These are phyloP conservation scores for Morone saxatilis DNA, from an alignment of 2,113 vertebrate species.

Conservation along the genomic window DNA sequence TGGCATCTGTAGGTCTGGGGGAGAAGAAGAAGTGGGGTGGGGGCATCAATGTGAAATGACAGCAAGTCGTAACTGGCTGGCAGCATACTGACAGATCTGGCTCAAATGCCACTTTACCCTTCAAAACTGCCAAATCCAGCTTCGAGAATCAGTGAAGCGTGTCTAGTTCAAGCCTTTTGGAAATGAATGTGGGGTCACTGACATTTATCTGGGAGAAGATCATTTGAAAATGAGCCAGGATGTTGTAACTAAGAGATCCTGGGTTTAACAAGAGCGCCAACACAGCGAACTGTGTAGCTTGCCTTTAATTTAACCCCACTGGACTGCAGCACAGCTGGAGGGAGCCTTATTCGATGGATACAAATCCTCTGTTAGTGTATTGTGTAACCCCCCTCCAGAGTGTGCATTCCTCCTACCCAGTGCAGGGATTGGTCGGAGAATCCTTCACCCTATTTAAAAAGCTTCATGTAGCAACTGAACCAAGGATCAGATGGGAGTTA, in stretches of 20 bases:
- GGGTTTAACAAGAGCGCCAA: slow-evolving; percentile 33
- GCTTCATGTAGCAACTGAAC: slow-evolving; percentile 22
- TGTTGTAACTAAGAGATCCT: slow-evolving; percentile 46
- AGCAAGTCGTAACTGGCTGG: slow-evolving; percentile 36
- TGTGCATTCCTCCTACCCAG: slow-evolving; percentile 50
- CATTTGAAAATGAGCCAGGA: slow-evolving; percentile 55
- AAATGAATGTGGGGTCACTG: slow-evolving; percentile 50
- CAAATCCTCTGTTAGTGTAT: slow-evolving; percentile 66
- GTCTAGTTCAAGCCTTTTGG: slow-evolving; percentile 56
- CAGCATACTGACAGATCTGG: slow-evolving; percentile 57
- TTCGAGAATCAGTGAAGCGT: slow-evolving; percentile 51
- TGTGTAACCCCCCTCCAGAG: slow-evolving; percentile 40
- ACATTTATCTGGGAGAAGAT: slow-evolving; percentile 58
- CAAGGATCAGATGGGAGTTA: slow-evolving; percentile 46
- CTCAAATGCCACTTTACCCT: slow-evolving; percentile 55
- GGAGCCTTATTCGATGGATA: slow-evolving; percentile 56
- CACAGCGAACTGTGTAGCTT: slow-evolving; percentile 36
- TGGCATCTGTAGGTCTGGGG: slow-evolving; percentile 29
- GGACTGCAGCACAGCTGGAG: slow-evolving; percentile 71
- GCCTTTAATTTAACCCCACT: slow-evolving; percentile 68
- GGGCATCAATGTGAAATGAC: slow-evolving; percentile 25
- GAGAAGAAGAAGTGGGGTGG: neutral
- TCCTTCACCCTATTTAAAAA: slow-evolving; percentile 49
- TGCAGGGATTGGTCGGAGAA: slow-evolving; percentile 37
- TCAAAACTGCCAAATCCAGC: slow-evolving; percentile 45